phyloP scores from a whole-genome alignment of 2,797 vertebrate genomes.

The Alosa sapidissima region DNA sequence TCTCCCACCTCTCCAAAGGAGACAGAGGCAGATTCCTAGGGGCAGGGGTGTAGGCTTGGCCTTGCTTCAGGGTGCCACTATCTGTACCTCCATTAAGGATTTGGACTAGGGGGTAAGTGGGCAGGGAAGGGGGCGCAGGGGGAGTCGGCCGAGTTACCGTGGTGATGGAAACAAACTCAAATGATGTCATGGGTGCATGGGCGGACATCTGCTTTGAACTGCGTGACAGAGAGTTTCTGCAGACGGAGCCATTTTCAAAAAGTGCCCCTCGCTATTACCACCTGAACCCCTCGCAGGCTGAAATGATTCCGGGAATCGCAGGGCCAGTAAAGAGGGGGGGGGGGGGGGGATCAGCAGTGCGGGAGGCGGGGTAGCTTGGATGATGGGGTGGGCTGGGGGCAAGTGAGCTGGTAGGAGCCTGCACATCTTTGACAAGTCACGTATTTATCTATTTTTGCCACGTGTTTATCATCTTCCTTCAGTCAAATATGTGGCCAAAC shows the following conservation, averaged over 20 bases:
- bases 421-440: slow-evolving; percentile 1
- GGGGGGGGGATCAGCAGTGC: background rate
- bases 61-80: background rate
- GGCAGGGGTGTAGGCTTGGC: background rate
- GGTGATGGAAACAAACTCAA: slow-evolving; percentile 37
- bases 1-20: background rate
- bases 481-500: slow-evolving; percentile 14
- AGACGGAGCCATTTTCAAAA: slow-evolving; percentile 34
- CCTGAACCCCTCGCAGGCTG: slow-evolving; percentile 15
- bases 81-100: background rate
- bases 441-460: slow-evolving; percentile 22
- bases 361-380: background rate
- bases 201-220: slow-evolving; percentile 29
- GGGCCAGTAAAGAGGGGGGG: background rate
- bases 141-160: slow-evolving; percentile 26
- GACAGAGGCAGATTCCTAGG: background rate
- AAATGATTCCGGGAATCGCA: slow-evolving; percentile 16
- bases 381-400: background rate
- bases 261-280: slow-evolving; percentile 7
- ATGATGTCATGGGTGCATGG: slow-evolving; percentile 41
- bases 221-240: slow-evolving; percentile 17
- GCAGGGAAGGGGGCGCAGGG: background rate
- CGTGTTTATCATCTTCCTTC: slow-evolving; percentile 21
- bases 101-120: background rate
- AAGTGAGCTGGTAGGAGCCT: background rate